Evolutionary conservation across 1,140 invertebrate genomes (phyloP).

Genomic region (Calephelis nemesis): DNA sequence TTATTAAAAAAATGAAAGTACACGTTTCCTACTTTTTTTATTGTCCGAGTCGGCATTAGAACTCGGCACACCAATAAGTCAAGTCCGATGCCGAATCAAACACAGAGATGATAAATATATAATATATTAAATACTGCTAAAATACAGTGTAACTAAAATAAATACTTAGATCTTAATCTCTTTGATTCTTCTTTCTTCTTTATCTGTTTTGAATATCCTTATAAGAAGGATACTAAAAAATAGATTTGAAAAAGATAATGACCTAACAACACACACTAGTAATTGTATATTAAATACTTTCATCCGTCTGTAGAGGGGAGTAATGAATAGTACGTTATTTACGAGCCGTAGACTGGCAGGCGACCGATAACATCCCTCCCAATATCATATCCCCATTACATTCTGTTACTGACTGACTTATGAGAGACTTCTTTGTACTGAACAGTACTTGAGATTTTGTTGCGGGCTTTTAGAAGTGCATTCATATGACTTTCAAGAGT

Average conservation of each 20-base stretch:
- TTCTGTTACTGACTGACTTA: conserved; percentile 61
- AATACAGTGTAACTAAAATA: too few species aligned
- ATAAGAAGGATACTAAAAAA: neutral
- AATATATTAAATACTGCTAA: too few species aligned
- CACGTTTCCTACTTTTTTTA: too few species aligned
- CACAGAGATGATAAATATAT: too few species aligned
- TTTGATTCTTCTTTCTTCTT: too few species aligned
- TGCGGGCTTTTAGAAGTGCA: neutral
- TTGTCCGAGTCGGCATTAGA: too few species aligned
- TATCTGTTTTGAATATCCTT: too few species aligned
- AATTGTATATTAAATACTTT: conserved; percentile 62
- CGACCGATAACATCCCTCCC: conserved; percentile 65
- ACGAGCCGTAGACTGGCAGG: conserved; percentile 59
- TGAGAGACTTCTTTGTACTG: conserved; percentile 29
- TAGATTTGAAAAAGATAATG: conserved; percentile 34
- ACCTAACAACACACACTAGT: conserved; percentile 42
- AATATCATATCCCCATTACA: conserved; percentile 70
- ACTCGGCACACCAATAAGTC: too few species aligned
- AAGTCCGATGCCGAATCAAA: too few species aligned
- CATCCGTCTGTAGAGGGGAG: conserved; percentile 46
- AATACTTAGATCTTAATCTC: too few species aligned
- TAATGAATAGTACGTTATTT: conserved; percentile 69
- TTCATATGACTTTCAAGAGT: neutral
- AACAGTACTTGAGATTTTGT: conserved; percentile 10
- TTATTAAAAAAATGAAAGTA: too few species aligned